Percentiles rank a stretch among this genome's conserved stretches.
phyloP scores from a whole-genome alignment of 1,140 invertebrate genomes.

The Gonatopus flavifemur region DNA sequence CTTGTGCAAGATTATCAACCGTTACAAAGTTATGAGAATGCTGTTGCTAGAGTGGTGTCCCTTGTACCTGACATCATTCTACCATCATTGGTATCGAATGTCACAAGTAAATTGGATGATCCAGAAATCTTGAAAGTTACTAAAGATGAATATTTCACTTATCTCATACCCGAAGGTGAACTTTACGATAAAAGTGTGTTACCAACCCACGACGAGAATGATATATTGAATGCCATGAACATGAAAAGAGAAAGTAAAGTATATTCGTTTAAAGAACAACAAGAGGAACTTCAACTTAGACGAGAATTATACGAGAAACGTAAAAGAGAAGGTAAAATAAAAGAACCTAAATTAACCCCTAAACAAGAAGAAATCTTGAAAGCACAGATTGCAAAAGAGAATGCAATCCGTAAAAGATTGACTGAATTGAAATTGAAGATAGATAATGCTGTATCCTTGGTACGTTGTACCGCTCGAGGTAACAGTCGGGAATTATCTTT shows the following conservation, averaged over 20 bases:
- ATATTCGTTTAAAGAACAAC: constrained; percentile 96
- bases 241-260: constrained; percentile 95
- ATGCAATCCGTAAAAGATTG: constrained; percentile 70
- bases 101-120: constrained; percentile 65
- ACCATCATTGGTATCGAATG: constrained; percentile 60
- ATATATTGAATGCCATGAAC: constrained; percentile 73
- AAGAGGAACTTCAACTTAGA: constrained; percentile 89
- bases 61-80: constrained; percentile 69
- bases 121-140: constrained; percentile 73
- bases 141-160: constrained; percentile 87
- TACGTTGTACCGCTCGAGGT: constrained; percentile 65
- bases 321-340: constrained; percentile 79
- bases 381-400: constrained; percentile 84
- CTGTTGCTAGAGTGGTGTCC: constrained; percentile 65
- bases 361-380: constrained; percentile 94
- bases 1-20: constrained; percentile 65
- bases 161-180: constrained; percentile 83
- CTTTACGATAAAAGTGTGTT: constrained; percentile 90
- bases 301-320: constrained; percentile 90
- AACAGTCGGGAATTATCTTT: constrained; percentile 65
- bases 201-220: constrained; percentile 70
- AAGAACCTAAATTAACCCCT: constrained; percentile 74
- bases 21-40: constrained; percentile 63
- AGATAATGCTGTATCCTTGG: constrained; percentile 63
- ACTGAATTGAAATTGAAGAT: constrained; percentile 67